These are phyloP conservation scores for Cryptus viduatorius DNA, from an alignment of 2,888 invertebrate genomes.

Conservation along the genomic window DNA sequence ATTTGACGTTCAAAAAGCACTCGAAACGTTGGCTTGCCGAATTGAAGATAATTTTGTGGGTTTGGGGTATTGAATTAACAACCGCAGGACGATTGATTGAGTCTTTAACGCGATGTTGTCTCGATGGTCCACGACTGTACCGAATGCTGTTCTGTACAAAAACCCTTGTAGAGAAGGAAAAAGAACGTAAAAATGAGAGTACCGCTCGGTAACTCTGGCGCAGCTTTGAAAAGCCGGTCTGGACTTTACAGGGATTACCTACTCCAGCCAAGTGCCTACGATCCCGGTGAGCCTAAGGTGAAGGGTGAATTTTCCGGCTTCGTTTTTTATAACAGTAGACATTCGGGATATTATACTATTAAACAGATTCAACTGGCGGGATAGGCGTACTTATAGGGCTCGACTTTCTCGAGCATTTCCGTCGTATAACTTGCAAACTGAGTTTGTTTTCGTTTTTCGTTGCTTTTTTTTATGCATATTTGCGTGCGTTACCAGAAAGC, in stretches of 20 bases:
- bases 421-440: neutral
- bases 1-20: neutral
- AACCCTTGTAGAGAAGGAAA: neutral
- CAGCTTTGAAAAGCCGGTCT: conserved; percentile 22
- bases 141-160: neutral
- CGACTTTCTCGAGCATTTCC: conserved; percentile 30
- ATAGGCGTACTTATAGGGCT: conserved; percentile 38
- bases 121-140: no score
- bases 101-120: no score
- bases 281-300: conserved; percentile 21
- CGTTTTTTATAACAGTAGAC: conserved; percentile 46
- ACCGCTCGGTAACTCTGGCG: conserved; percentile 16
- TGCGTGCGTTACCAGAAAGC: neutral
- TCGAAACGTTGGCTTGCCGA: neutral
- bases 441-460: conserved; percentile 4
- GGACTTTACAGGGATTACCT: conserved; percentile 45
- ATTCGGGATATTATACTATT: conserved; percentile 33
- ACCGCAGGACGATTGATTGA: no score
- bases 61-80: no score
- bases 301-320: conserved; percentile 39
- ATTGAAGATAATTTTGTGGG: neutral
- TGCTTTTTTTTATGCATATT: conserved; percentile 25
- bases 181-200: neutral
- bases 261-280: conserved; percentile 9
- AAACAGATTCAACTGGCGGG: conserved; percentile 27